phyloP scores from a whole-genome alignment of 2,888 invertebrate genomes.

The Mesochorus sp. region DNA sequence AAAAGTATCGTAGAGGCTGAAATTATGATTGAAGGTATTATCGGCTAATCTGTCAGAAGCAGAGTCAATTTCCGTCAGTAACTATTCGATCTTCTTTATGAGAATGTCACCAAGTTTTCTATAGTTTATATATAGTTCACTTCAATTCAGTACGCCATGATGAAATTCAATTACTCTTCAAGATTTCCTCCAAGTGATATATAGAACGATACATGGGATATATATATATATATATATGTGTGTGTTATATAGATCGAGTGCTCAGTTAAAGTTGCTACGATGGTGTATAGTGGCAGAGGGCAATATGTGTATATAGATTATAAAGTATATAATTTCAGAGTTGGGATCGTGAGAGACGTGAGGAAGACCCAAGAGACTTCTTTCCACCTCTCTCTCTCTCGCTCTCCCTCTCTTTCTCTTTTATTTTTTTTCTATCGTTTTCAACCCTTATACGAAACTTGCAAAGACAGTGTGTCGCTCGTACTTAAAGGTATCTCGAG shows the following conservation, averaged over 20 bases:
- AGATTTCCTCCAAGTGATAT: slow-evolving; percentile 2
- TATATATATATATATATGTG: too few species aligned
- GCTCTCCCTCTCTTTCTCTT: background rate
- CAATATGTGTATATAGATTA: background rate
- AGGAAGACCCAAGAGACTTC: slow-evolving; percentile 3
- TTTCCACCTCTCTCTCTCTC: background rate
- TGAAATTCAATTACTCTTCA: slow-evolving; percentile 28
- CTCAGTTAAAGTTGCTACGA: slow-evolving; percentile 22
- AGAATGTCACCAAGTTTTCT: slow-evolving; percentile 13
- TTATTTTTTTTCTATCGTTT: background rate
- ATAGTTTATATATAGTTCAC: background rate
- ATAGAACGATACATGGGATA: too few species aligned
- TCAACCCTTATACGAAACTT: background rate
- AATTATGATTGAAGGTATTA: slow-evolving; percentile 2
- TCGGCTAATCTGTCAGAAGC: slow-evolving; percentile 12
- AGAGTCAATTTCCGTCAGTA: background rate
- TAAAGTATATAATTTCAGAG: slow-evolving; percentile 46
- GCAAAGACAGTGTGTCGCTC: slow-evolving; percentile 29
- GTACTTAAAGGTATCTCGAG: slow-evolving; percentile 81
- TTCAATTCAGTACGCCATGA: background rate
- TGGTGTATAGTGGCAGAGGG: background rate
- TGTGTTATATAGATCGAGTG: slow-evolving; percentile 4
- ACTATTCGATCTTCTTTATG: background rate
- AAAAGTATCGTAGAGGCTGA: background rate
- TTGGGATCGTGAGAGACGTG: slow-evolving; percentile 18